Percentiles rank a stretch among this genome's conserved stretches.
phyloP scores from a whole-genome alignment of 2,113 vertebrate genomes.

The Maccullochella peelii region DNA sequence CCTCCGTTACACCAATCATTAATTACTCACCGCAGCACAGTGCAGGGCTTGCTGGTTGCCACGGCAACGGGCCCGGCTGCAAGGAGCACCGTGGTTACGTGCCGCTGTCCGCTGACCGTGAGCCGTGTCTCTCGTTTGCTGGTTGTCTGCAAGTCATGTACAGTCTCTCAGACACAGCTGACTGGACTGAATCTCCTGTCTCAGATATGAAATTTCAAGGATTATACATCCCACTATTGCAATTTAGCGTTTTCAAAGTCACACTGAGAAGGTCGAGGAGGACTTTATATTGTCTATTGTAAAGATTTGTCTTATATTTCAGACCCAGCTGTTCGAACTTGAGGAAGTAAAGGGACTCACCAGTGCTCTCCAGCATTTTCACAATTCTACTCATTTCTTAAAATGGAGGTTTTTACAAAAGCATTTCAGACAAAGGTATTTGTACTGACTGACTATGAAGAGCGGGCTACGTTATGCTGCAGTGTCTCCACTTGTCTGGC shows the following conservation, averaged over 20 bases:
- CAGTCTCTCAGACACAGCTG: slow-evolving; percentile 12
- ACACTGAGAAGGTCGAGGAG: background rate
- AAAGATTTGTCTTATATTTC: background rate
- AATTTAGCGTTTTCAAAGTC: background rate
- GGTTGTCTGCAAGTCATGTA: slow-evolving; percentile 10
- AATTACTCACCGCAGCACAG: slow-evolving; percentile 72
- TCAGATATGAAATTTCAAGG: background rate
- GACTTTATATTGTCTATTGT: background rate
- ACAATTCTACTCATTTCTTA: background rate
- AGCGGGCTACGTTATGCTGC: background rate
- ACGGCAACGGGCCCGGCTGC: slow-evolving; percentile 54
- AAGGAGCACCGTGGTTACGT: slow-evolving; percentile 33
- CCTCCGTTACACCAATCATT: slow-evolving; percentile 71
- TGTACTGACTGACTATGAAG: background rate
- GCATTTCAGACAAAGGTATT: background rate
- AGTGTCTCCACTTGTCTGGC: background rate
- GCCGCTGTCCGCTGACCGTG: slow-evolving; percentile 43
- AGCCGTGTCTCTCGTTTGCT: slow-evolving; percentile 9
- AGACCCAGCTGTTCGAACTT: background rate
- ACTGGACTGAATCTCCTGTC: background rate
- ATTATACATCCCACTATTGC: background rate
- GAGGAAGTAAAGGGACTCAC: background rate
- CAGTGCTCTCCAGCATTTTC: background rate
- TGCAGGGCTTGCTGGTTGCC: slow-evolving; percentile 63
- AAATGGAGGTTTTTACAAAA: background rate